Evolutionary conservation across 2,113 vertebrate species (phyloP), one percentile per base, ranked within the genome.

Genomic region (Strix uralensis): DNA sequence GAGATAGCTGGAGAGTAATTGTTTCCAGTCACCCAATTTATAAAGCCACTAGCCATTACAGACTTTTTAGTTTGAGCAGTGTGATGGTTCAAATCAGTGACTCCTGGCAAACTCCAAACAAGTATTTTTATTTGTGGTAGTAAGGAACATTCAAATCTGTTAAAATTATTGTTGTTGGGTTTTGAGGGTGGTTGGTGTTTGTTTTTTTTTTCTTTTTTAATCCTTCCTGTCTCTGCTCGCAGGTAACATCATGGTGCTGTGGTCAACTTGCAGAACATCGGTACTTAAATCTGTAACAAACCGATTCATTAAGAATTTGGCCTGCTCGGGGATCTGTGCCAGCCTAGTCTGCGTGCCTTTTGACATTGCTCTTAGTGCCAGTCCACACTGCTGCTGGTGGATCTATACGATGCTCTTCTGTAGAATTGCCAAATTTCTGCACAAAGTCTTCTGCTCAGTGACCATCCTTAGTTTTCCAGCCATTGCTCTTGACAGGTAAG

Each of bases 391-490:
- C 96, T 99, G 99, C 98, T 98, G 98, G 98, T 99, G 99, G 99
- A 98, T 99, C 67, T 99, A 99, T 71, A 98, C 98, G 0, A 96
- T 99, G 97, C 88, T 99, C 62, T 98, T 99, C 98, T 99, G 99
- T 98, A 99, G 99, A 97, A 97, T 98, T 69, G 97, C 99, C 96
- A 99, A 99, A 96, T 99, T 99, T 97, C 98, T 99, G 65, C 99
- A 99, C 92, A 99, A 99, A 94, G 98, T 99, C 77, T 99, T 99
- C 98, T 99, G 99, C 96, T 99, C 99, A 1, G 99, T 98, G 96
- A 99, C 98, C 19, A 98, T 99, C 96, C 99, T 99, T 87, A 99
- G 99, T 95, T 99, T 99, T 97, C 98, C 99, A 52, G 98, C 98
- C 88, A 98, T 99, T 96, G 98, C 98, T 81, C 92, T 99, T 92